These are phyloP conservation scores for Halichoerus grypus DNA, from an alignment of 2,113 vertebrate species.

Conservation along the genomic window DNA sequence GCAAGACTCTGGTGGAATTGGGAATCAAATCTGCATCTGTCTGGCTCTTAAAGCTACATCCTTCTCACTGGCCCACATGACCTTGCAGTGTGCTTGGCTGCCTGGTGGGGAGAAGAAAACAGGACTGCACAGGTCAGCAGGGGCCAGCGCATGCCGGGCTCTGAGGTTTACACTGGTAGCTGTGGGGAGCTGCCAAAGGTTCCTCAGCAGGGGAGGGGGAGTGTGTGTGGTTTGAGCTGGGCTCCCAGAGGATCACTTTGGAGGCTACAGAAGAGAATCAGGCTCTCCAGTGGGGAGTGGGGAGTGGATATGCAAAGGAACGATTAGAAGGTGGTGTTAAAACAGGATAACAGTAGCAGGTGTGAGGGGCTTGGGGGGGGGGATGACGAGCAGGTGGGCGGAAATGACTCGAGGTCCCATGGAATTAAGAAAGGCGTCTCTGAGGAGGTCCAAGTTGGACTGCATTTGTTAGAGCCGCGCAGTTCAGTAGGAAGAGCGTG, in stretches of 20 bases:
- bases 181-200: background rate
- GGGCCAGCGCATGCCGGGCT: background rate
- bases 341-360: background rate
- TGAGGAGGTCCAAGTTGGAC: background rate
- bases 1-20: background rate
- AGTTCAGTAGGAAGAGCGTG: background rate
- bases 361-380: background rate
- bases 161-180: background rate
- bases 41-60: background rate
- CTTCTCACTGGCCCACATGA: background rate
- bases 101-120: background rate
- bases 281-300: background rate
- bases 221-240: background rate
- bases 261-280: background rate
- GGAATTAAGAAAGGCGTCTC: background rate
- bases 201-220: background rate
- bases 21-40: background rate
- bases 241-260: background rate
- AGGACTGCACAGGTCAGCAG: background rate
- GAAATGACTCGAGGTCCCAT: background rate
- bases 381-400: background rate
- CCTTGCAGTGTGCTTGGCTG: background rate
- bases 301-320: background rate
- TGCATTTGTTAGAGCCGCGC: background rate
- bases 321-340: background rate